Evolutionary conservation across 2,888 invertebrate species (phyloP), one percentile per base, ranked within the genome.

Genomic region (Conus canariensis): DNA sequence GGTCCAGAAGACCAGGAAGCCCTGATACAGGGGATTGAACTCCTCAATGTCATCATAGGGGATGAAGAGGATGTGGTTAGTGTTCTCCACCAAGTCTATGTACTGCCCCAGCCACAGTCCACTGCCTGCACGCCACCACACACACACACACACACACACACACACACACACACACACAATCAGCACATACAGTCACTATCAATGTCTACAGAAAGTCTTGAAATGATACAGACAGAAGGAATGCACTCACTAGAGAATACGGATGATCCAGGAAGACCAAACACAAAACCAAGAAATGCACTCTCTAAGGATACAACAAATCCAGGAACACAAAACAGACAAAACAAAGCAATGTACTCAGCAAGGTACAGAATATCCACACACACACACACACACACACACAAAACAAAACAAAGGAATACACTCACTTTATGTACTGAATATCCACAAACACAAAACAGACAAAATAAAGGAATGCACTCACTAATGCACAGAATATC

Each of bases 1-100:
- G 4, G 98, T 99, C 98, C 98, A 99, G 97, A 99, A 99, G 93
- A 98, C 98, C 90, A 98, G 97, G 95, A 99, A 97, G 14, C 98
- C 98, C 96, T 98, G 98, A 95, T 97, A 97, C 60, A 95, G 94
- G 56, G 96, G 95, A 91, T 94, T 95, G 88, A 93, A 93, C 77
- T 92, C 90, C 59, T 92, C 92, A 90, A 94, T 93, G 88, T 95
- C 93, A 10, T 92, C 93, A 90, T 94, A 94, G 0, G 94, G 93
- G 25, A 95, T 94, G 91, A 95, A 95, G 56, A 94, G 94, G 9
- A 95, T 93, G 25, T 90, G 88, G 88, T 91, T 92, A 30, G 91
- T 90, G 85, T 91, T 89, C 5, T 91, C 92, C 30, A 93, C 93
- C 86, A 93, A 91, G 90, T 94, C 93, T 19, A 92, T 92, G 92